A percentile compares a stretch with the other conserved stretches of the same genome.
Evolutionary conservation across 92 coral and sea anemone genomes (phyloP).

Genomic region (Palythoa grandis): DNA sequence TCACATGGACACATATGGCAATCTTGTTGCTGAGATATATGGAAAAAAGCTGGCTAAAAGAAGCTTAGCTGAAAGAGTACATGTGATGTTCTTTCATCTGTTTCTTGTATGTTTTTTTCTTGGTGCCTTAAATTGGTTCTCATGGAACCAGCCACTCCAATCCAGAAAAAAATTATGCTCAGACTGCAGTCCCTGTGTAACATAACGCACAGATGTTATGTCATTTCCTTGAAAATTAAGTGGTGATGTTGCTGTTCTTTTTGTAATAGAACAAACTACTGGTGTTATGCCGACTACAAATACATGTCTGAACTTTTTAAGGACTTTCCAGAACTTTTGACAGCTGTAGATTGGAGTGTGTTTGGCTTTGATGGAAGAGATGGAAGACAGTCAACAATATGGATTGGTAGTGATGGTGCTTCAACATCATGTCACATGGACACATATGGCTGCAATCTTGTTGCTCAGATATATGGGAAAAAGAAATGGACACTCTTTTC

Average conservation of each 20-base stretch:
- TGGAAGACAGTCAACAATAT: conserved; percentile 94
- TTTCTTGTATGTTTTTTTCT: too few relatives aligned
- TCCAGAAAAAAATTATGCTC: too few relatives aligned
- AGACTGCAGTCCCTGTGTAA: too few relatives aligned
- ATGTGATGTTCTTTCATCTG: too few relatives aligned
- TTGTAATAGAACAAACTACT: conserved; percentile 73
- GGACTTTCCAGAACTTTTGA: conserved; percentile 69
- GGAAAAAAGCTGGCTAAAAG: conserved; percentile 62
- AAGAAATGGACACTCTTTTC: conserved; percentile 93
- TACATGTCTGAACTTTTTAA: conserved; percentile 90
- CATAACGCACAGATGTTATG: background rate
- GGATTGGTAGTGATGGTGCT: conserved; percentile 95
- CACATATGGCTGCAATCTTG: conserved; percentile 96
- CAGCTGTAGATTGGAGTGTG: conserved; percentile 75
- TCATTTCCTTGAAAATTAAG: background rate
- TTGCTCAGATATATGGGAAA: conserved; percentile 91
- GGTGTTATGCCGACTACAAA: conserved; percentile 99
- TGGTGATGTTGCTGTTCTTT: background rate
- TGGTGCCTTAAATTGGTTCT: too few relatives aligned
- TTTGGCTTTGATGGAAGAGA: conserved; percentile 87
- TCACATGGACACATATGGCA: conserved; percentile 95
- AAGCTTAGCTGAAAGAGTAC: too few relatives aligned
- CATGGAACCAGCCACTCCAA: too few relatives aligned
- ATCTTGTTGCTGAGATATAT: conserved; percentile 92
- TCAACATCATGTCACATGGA: conserved; percentile 95